Evolutionary conservation across 1,140 invertebrate species (phyloP), one percentile per base, ranked within the genome.

Genomic region (Drosophila miranda): DNA sequence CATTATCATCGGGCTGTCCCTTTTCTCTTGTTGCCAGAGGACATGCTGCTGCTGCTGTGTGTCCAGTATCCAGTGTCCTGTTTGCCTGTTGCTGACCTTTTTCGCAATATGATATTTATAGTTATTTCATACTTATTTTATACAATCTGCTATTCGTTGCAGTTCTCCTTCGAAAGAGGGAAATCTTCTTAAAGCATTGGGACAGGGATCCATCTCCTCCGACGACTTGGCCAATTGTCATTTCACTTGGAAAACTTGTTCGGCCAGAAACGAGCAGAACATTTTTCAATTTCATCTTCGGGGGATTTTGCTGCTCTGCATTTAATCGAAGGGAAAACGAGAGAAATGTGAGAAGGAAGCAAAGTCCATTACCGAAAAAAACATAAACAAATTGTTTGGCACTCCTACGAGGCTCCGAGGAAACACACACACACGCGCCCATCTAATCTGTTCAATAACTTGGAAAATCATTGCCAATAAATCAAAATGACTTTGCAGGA

Each of bases 391-490:
- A 84, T 83, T 83, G 79, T 75, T 79, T 83, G 59, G 61, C 75
- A 75, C 74, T 81, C 38, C 26, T 9, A 30, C 55, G 45, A 30
- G 3, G 23, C 16, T 46, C 11, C 44, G 34, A 34, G 42, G 64
- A 43, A 64, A 61, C 71, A 30, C 41, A 75, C 73, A 74, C 55
- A 76, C 11, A 60, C 86, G 79, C 84, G 84, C 83, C 84, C 83
- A 88, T 77, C 75, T 88, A 88, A 88, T 84, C 83, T 88, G 83
- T 68, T 88, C 83, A 88, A 88, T 88, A 88, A 89, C 72, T 88
- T 88, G 83, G 83, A 88, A 88, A 88, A 88, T 88, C 83, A 88
- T 88, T 83, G 83, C 84, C 79, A 83, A 88, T 88, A 88, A 88
- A 88, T 88, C 83, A 88, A 88, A 88, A 84, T 88, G 84, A 88